phyloP scores from a whole-genome alignment of 2,888 invertebrate genomes.

The Ectobius pallidus region DNA sequence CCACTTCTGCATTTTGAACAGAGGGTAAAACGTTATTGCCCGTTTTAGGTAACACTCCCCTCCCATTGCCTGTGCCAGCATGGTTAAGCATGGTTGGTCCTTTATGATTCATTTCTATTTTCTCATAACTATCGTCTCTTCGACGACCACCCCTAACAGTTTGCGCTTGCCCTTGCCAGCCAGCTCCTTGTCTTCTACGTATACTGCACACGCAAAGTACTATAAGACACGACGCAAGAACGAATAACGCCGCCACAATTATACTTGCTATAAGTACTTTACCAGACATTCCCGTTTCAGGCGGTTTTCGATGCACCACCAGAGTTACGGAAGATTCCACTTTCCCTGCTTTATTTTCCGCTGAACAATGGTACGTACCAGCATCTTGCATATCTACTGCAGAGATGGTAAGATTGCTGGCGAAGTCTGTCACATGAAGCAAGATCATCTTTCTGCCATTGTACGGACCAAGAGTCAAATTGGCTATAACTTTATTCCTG shows the following conservation, averaged over 20 bases:
- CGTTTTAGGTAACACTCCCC: neutral
- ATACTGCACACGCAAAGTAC: slow-evolving; percentile 67
- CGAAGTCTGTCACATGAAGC: slow-evolving; percentile 68
- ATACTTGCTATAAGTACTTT: slow-evolving; percentile 70
- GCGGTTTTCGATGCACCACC: slow-evolving; percentile 58
- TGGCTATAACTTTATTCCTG: slow-evolving; percentile 72
- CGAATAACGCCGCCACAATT: slow-evolving; percentile 70
- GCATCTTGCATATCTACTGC: slow-evolving; percentile 76
- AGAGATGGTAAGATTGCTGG: slow-evolving; percentile 75
- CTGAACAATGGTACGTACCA: slow-evolving; percentile 76
- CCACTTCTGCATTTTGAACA: slow-evolving; percentile 33
- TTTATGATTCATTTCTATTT: slow-evolving; percentile 75
- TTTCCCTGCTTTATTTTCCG: slow-evolving; percentile 81
- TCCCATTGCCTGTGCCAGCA: slow-evolving; percentile 33
- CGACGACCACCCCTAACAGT: slow-evolving; percentile 51
- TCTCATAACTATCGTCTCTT: slow-evolving; percentile 72
- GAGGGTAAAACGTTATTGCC: slow-evolving; percentile 19
- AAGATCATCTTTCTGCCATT: slow-evolving; percentile 53
- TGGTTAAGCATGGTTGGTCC: slow-evolving; percentile 55
- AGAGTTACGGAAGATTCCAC: slow-evolving; percentile 76
- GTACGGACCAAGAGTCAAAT: slow-evolving; percentile 53
- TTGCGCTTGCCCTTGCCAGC: slow-evolving; percentile 49
- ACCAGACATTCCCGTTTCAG: slow-evolving; percentile 60
- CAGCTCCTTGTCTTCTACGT: slow-evolving; percentile 60
- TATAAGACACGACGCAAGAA: slow-evolving; percentile 69